Evolutionary conservation across 2,113 vertebrate species (phyloP).

Genomic region (Accipiter cooperii): DNA sequence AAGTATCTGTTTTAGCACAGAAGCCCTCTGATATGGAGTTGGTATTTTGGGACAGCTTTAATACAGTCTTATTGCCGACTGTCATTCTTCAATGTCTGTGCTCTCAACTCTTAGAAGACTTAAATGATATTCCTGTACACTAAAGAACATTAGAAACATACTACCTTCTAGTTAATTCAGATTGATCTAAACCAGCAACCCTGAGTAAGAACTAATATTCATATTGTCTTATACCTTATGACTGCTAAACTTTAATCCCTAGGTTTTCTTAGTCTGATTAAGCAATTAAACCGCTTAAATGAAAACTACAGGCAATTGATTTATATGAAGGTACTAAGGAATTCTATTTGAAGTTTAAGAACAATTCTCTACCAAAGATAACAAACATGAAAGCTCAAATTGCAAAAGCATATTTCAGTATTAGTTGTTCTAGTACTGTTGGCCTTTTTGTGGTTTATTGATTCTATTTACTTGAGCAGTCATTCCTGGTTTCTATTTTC

Average conservation of each 20-base stretch:
- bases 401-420: background rate
- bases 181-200: conserved; percentile 37
- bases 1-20: background rate
- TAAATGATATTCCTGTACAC: conserved; percentile 2
- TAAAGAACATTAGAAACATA: background rate
- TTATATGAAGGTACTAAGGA: conserved; percentile 6
- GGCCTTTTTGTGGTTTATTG: background rate
- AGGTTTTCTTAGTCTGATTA: conserved; percentile 35
- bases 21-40: conserved; percentile 3
- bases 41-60: conserved; percentile 27
- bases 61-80: background rate
- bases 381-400: background rate
- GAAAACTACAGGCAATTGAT: conserved; percentile 34
- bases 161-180: background rate
- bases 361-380: conserved; percentile 1
- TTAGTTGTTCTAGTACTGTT: background rate
- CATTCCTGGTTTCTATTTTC: background rate
- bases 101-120: background rate
- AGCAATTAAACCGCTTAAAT: conserved; percentile 54
- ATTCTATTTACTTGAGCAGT: background rate
- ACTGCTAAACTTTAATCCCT: conserved; percentile 35
- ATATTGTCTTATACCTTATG: conserved; percentile 10
- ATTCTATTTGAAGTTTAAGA: conserved; percentile 52
- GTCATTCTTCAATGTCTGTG: conserved; percentile 1
- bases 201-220: conserved; percentile 41